Base-by-base conservation (phyloP, 1,140 invertebrate genomes). In the Orchesella cincta region DNA sequence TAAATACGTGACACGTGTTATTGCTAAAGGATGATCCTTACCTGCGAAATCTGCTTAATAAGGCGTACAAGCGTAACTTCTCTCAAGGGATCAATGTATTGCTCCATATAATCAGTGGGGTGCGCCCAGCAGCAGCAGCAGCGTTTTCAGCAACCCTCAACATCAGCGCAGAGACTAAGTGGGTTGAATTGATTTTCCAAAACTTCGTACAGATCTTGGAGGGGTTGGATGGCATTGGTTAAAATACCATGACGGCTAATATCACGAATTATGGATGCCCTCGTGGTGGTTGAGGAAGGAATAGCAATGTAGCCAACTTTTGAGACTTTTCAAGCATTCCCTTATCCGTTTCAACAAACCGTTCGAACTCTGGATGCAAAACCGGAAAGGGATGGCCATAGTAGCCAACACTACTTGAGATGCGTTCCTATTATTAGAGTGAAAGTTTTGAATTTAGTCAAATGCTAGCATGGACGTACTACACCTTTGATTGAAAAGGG, bases 101-200 rank as follows among this genome's bases (percentile, higher is more conserved):
- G 94, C 0, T 88, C 86, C 0, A 95, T 86, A 0, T 91, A 88
- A 31, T 67, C 62, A 12, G 26, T 31, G 26, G 62, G 62, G n/a
- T 67, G 23, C 20, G 88, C 89, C 23, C 82, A n/a, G 81, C 81
- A 16, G 76, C 73, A 28, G 80, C 77, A 26, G 86, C 80, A 72
- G 80, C 81, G 34, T 81, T 51, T 92, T 89, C 51, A 94, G 90
- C 26, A 94, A 90, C 0, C 87, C 86, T 94, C 89, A 5, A 96
- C 93, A 75, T 91, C 89, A 46, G 87, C 87, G 83, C 96, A 97
- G 5, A 99, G 88, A 46, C 91, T 90, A n/a, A 98, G 86, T 0
- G 97, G 97, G 85, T 98, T 93, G 83, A 98, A 98, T 75, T 98
- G 95, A 3, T 95, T 91, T 85, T 99, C 97, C 54, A 99, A 84